Base-by-base conservation (phyloP, 92 coral and sea anemone genomes). In the Nematostella vectensis region DNA sequence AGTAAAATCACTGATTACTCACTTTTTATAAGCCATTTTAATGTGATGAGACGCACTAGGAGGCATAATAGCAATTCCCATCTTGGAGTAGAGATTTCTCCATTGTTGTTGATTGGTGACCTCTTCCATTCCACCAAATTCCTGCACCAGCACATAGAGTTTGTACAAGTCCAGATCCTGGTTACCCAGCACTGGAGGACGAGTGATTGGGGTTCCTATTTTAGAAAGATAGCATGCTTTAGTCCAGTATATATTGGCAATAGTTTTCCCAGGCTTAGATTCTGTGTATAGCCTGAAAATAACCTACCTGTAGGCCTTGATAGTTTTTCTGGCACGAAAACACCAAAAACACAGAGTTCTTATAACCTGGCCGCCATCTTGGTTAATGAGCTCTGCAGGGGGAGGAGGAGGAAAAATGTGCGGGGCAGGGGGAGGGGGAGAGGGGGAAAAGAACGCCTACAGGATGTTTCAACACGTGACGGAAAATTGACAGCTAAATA, bases 21-120 rank as follows among this genome's bases (percentile, higher is more conserved):
- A 85, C 97, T 80, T 85, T 75, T 85, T 91, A 57, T 91, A 91
- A 36, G 97, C 83, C 94, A 85, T 91, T 66, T 91, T 91, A 28
- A 91, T 91, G 47, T 91, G 97, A 31, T 91, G 94, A 31, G 91
- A 85, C 19, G 95, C 97, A 43, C 95, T 91, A 22, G 97, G 94
- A 21, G 97, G 94, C 60, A 91, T 67, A 2, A 81, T 85, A 11
- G 97, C 93, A 48, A 85, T 91, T 31, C 83, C 83, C 97, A 91
- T 91, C 49, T 81, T 88, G 29, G 71, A 69, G 55, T 91, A 91
- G 37, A 91, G 76, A 27, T 67, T 78, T 36, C 88, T 54, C 97
- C 97, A 91, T 57, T 81, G 82, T 15, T 51, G 73, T 54, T 72
- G 64, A 15, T 11, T 55, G 13, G 65, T 61, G 25, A 91, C 98